Conservation (phyloP, 2,113 vertebrate genomes). For the Nicator chloris region DNA sequence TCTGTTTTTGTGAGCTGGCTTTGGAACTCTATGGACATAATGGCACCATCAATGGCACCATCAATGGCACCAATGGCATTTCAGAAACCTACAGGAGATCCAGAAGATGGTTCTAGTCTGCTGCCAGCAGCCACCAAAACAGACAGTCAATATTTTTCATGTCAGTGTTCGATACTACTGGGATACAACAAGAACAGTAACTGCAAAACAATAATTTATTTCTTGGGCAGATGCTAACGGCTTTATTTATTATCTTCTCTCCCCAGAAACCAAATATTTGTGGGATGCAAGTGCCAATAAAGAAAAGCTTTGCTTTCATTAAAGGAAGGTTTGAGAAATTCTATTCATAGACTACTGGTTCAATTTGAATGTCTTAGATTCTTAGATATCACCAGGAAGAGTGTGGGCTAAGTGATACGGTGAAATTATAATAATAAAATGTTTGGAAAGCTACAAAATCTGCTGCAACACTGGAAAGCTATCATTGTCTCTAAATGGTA, state of each 20-base stretch:
- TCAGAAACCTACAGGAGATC: background rate
- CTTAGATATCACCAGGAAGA: background rate
- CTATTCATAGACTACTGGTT: background rate
- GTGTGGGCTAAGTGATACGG: background rate
- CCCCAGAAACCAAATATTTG: background rate
- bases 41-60: background rate
- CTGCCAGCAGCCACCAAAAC: background rate
- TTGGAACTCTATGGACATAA: background rate
- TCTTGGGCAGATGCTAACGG: background rate
- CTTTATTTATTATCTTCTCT: background rate
- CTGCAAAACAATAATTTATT: background rate
- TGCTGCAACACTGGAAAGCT: constrained; percentile 13
- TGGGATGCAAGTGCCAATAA: background rate
- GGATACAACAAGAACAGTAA: background rate
- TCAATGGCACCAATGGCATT: background rate
- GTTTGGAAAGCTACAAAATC: constrained; percentile 9
- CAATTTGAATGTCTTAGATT: background rate
- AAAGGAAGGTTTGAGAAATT: background rate
- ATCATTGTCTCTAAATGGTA: constrained; percentile 44
- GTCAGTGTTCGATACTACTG: background rate
- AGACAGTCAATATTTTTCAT: background rate
- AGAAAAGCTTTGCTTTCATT: background rate
- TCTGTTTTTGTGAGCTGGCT: background rate
- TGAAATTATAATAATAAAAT: constrained; percentile 22
- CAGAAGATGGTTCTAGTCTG: background rate